phyloP scores from a whole-genome alignment of 2,888 invertebrate genomes.

The Cosmia trapezina region DNA sequence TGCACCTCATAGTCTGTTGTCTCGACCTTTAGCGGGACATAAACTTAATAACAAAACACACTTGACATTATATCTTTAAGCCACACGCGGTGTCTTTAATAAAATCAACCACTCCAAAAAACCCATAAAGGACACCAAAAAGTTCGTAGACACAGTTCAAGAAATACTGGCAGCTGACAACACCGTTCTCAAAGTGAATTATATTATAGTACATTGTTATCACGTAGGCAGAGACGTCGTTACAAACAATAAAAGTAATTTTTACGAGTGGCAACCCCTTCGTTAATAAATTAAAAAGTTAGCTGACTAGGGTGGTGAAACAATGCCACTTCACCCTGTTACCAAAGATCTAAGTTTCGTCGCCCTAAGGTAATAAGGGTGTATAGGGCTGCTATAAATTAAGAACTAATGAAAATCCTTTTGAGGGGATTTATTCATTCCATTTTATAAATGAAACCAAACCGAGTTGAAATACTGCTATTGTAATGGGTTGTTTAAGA shows the following conservation, averaged over 20 bases:
- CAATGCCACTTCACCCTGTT: slow-evolving; percentile 87
- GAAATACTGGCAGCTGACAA: slow-evolving; percentile 64
- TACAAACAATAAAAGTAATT: slow-evolving; percentile 90
- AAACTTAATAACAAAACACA: slow-evolving; percentile 83
- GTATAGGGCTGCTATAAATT: slow-evolving; percentile 58
- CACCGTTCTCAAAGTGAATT: slow-evolving; percentile 80
- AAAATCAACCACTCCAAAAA: slow-evolving; percentile 59
- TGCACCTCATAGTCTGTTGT: slow-evolving; percentile 76
- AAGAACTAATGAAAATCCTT: slow-evolving; percentile 62
- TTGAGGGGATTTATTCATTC: slow-evolving; percentile 49
- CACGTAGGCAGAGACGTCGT: slow-evolving; percentile 90
- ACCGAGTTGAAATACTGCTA: slow-evolving; percentile 34
- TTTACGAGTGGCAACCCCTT: slow-evolving; percentile 89
- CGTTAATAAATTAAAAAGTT: slow-evolving; percentile 90
- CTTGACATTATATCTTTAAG: slow-evolving; percentile 83
- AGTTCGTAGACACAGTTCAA: slow-evolving; percentile 62
- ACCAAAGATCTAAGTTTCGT: slow-evolving; percentile 84
- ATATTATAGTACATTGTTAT: slow-evolving; percentile 86
- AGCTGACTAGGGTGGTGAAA: slow-evolving; percentile 83
- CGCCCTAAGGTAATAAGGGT: slow-evolving; percentile 78
- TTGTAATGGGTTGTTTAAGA: slow-evolving; percentile 39
- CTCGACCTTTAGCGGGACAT: slow-evolving; percentile 84
- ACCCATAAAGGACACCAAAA: slow-evolving; percentile 40
- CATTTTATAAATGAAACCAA: slow-evolving; percentile 50
- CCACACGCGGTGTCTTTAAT: slow-evolving; percentile 76